phyloP scores from a whole-genome alignment of 2,113 vertebrate species.

The Chaetodon trifascialis region DNA sequence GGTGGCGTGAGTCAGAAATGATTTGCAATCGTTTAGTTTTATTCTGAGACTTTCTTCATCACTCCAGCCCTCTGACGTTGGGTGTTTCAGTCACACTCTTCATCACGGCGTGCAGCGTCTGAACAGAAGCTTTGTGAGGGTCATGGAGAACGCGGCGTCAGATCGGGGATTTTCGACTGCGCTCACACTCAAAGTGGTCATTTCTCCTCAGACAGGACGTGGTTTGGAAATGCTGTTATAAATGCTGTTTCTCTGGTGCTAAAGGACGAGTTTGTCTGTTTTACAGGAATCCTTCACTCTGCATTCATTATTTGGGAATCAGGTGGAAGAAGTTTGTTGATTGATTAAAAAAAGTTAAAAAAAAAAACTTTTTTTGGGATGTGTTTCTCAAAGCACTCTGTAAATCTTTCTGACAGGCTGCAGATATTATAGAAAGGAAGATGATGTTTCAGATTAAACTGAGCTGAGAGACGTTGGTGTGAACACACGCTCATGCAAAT shows the following conservation, averaged over 20 bases:
- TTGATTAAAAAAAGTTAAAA: too few relatives aligned
- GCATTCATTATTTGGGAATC: too few relatives aligned
- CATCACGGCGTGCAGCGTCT: not conserved
- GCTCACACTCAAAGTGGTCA: conserved; percentile 17
- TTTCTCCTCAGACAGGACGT: conserved; percentile 9
- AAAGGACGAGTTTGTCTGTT: too few relatives aligned
- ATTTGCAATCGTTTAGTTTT: not conserved
- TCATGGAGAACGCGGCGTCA: conserved; percentile 5
- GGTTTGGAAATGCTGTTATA: not conserved
- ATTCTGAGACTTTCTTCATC: not conserved
- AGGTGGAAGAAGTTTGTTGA: too few relatives aligned
- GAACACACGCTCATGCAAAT: too few relatives aligned
- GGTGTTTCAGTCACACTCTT: conserved; percentile 26
- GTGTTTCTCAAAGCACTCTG: too few relatives aligned
- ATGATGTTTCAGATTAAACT: too few relatives aligned
- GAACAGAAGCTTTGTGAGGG: conserved; percentile 43
- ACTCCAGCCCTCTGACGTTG: not conserved
- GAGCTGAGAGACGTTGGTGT: too few relatives aligned
- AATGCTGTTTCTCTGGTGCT: not conserved
- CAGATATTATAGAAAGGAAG: too few relatives aligned
- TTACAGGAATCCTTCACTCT: too few relatives aligned
- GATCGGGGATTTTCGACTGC: conserved; percentile 31
- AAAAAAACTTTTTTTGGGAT: too few relatives aligned
- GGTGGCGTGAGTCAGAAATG: not conserved
- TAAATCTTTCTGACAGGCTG: too few relatives aligned